Evolutionary conservation across 2,113 vertebrate genomes (phyloP).

Genomic region (Nerophis lumbriciformis): DNA sequence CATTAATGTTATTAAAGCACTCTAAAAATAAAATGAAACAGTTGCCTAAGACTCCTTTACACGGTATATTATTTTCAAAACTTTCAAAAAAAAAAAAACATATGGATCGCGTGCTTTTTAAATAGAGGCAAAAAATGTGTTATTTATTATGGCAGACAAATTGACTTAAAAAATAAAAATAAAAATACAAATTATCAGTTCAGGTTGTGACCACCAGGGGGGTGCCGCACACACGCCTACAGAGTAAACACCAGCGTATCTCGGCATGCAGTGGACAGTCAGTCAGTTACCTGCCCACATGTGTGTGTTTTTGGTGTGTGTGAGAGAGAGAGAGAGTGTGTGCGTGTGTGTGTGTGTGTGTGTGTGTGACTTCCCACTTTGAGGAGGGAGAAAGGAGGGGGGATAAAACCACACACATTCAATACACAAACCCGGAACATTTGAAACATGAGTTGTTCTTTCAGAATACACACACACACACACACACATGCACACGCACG

Average conservation of each 20-base stretch:
- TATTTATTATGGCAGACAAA: not conserved
- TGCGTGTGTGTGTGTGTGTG: not conserved
- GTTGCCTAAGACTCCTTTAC: too few relatives aligned
- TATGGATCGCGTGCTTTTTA: too few relatives aligned
- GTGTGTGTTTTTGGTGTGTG: too few relatives aligned
- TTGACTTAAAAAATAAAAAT: too few relatives aligned
- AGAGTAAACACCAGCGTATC: conserved; percentile 73
- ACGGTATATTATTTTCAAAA: too few relatives aligned
- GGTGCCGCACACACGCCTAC: conserved; percentile 77
- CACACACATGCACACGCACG: conserved; percentile 7
- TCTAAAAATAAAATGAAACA: too few relatives aligned
- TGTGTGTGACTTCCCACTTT: conserved; percentile 77
- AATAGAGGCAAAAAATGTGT: too few relatives aligned
- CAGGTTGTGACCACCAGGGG: conserved; percentile 90
- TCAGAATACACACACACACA: conserved; percentile 32
- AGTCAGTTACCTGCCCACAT: conserved; percentile 75
- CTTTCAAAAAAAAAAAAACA: too few relatives aligned
- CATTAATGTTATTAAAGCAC: too few relatives aligned
- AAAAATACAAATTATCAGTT: conserved; percentile 28
- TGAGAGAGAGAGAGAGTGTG: too few relatives aligned
- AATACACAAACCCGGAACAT: conserved; percentile 51
- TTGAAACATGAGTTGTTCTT: conserved; percentile 73
- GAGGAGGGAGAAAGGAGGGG: conserved; percentile 27
- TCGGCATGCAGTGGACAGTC: conserved; percentile 72
- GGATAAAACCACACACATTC: conserved; percentile 10